Evolutionary conservation across 1,140 invertebrate species (phyloP), one percentile per base, ranked within the genome.

Genomic region (Laupala kohalensis): DNA sequence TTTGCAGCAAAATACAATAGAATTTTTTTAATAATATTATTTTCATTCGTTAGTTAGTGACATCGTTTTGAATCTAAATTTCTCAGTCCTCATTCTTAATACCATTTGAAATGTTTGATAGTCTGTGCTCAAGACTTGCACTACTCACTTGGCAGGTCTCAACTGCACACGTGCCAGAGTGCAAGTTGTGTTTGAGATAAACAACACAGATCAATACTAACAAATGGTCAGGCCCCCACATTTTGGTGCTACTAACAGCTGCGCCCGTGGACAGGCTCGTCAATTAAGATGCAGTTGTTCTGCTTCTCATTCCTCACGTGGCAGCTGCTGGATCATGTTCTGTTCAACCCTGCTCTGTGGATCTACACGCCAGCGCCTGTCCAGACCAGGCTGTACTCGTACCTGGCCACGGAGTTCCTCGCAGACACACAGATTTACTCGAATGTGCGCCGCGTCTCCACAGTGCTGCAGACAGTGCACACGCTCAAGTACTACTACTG

Each of bases 401-500:
- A 98, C 83, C 84, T 99, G 80, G 95, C 96, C 15, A 97, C 95
- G 26, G 97, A 99, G 80, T 99, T 99, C 83, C 86, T 99, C 74
- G 93, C 93, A 72, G 95, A 98, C 82, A 96, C 95, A 0, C 95
- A 97, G 81, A 98, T 99, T 76, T 98, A 98, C 83, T 95, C 92
- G 74, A 97, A 97, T 81, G 96, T 99, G 24, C 85, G 97, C 62
- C 86, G 97, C 69, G 95, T 99, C 64, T 96, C 94, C 76, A 99
- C 97, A 0, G 96, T 99, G 0, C 85, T 99, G 9, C 96, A 99
- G 83, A 97, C 96, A 0, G 94, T 99, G 74, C 96, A 99, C 79
- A 96, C 97, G 0, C 85, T 99, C 29, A 99, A 99, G 83, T 98
- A 96, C 79, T 99, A 98, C 82, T 99, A 99, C 80, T 99, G 97